Evolutionary conservation across 2,888 invertebrate species (phyloP), one percentile per base, ranked within the genome.

Genomic region (Priocnemis perturbator): DNA sequence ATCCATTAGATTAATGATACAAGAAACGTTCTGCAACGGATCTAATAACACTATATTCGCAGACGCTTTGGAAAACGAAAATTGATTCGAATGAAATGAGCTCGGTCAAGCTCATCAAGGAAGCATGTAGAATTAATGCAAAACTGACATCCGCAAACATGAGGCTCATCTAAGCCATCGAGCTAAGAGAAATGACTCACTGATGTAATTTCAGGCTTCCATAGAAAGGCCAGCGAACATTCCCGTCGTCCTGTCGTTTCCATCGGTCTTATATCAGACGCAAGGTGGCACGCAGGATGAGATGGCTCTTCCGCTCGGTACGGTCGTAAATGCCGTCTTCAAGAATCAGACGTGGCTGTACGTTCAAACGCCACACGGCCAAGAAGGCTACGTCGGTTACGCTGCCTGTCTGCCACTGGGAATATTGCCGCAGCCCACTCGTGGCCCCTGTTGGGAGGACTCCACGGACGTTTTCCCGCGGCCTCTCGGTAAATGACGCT

Each of bases 321-420:
- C 95, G 88, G 95, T 96, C 3, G 95, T 96, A 14, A 96, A 96
- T 87, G 96, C 95, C 0, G 94, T 96, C 26, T 96, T 96, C 88
- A 95, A 95, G 88, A 95, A 95, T 83, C 93, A 95, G 81, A 93
- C 93, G 81, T 96, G 96, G 96, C 89, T 96, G 47, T 96, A 95
- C 84, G 95, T 94, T 19, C 95, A 96, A 88, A 96, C 96, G 0
- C 95, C 96, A 2, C 96, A 96, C 79, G 95, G 94, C 0, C 94
- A 95, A 78, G 96, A 96, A 86, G 96, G 96, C 0, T 96, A 96
- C 82, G 94, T 96, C 21, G 91, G 93, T 73, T 95, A 95, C 76
- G 91, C 92, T 17, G 93, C 95, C 2, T 96, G 96, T 85, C 87
- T 96, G 73, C 96, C 96, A 0, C 88, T 96, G 60, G 96, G 96